Evolutionary conservation across 1,140 invertebrate species (phyloP), one percentile per base, ranked within the genome.

Genomic region (Danaus plexippus): DNA sequence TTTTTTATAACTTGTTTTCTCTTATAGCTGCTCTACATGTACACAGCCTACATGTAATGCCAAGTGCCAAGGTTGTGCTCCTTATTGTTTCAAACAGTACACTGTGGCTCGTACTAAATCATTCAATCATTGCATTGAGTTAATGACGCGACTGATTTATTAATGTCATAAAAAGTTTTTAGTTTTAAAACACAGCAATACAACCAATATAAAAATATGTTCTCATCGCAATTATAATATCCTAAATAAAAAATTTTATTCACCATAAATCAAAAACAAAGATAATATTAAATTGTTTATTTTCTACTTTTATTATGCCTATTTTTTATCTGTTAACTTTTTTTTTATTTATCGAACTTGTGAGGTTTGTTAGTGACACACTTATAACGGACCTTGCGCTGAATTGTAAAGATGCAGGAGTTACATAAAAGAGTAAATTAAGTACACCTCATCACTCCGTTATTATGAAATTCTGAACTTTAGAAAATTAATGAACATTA

Each of bases 71-170:
- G 72, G 72, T 62, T 64, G 59, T 57, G 62, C 64, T 49, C 49
- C 59, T 57, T 63, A 73, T 75, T 75, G 72, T 75, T 70, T 66
- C 64, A 70, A 62, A 67, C 61, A 56, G 48, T 46, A 61, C 51
- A 12, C 22, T 32, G 43, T 50, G 57, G 47, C 52, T 49, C 9
- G 15, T 41, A 45, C 9, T 22, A 8, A 58, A 54, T 55, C 52
- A 61, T 52, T 64, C 42, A 50, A 64, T 64, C 45, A 41, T 45
- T 49, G 45, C 49, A 47, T 46, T 54, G 11, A 18, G 42, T 43
- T 43, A 47, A 9, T 54, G 42, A 58, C 47, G 15, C 22, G 12
- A 12, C 12, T 41, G 12, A 55, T 52, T 63, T 55, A 54, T 63
- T 52, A 59, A 22, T 55, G 48, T 55, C 10, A 52, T 56, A 47